Base-by-base conservation (phyloP, 2,113 vertebrate species). In the Copsychus sechellarum region DNA sequence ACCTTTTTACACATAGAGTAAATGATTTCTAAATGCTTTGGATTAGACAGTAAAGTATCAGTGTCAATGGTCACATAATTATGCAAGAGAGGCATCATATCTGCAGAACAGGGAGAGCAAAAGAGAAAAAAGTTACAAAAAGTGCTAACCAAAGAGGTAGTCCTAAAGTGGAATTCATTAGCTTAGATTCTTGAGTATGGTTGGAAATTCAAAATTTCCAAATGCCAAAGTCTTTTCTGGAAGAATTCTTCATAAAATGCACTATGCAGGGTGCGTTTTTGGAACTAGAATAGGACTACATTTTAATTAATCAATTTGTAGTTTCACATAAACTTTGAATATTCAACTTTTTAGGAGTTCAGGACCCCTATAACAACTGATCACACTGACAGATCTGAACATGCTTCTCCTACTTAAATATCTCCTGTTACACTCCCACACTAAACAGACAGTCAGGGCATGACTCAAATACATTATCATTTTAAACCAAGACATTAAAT, bases 1-100 rank as follows among this genome's bases (percentile, higher is more conserved):
- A 99, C 99, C 99, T 99, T 99, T 97, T 99, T 99, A 96, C 99
- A 99, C 99, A 99, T 99, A 72, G 98, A 98, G 93, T 99, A 99
- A 97, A 99, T 99, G 84, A 99, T 98, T 97, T 99, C 99, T 69
- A 99, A 96, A 94, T 99, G 98, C 84, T 99, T 99, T 42, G 99
- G 98, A 90, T 98, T 99, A 73, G 99, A 98, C 29, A 99, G 95
- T 57, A 99, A 98, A 94, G 98, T 98, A 94, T 99, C 98, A 9
- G 99, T 99, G 84, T 99, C 99, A 92, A 99, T 98, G 5, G 99
- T 99, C 92, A 99, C 98, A n/a, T 99, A 99, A 97, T 99, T 99
- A 97, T 99, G 99, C 96, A 99, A 96, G 43, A 99, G 99, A 91
- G 99, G 99, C 99, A 99, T 99, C 99, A 99, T 99, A 97, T 99